Evolutionary conservation across 2,888 invertebrate genomes (phyloP).

Genomic region (Noctuana brunneofusca): DNA sequence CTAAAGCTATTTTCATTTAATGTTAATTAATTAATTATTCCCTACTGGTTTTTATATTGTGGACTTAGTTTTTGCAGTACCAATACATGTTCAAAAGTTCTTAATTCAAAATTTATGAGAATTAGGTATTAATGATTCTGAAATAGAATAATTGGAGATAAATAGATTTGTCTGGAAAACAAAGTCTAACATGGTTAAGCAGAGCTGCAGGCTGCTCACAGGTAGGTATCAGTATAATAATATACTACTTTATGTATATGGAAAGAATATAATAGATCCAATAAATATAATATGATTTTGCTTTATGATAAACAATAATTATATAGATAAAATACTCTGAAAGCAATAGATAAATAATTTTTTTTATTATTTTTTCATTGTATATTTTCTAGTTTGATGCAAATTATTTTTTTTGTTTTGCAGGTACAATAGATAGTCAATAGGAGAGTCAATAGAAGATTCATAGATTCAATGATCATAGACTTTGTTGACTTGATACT

Average conservation of each 20-base stretch:
- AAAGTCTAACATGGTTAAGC: background rate
- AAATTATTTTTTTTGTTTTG: conserved; percentile 4
- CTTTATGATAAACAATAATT: background rate
- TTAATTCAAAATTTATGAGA: background rate
- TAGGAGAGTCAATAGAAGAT: conserved; percentile 20
- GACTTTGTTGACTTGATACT: background rate
- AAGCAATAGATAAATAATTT: too few species aligned
- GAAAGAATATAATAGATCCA: background rate
- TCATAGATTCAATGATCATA: background rate
- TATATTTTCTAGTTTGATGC: background rate
- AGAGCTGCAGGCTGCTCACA: background rate
- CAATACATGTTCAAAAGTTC: background rate
- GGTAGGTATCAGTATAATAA: background rate
- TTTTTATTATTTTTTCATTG: background rate
- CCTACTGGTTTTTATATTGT: background rate
- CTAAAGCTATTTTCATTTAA: too few species aligned
- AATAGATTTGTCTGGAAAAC: too few species aligned
- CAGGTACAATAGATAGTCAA: too few species aligned
- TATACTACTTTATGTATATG: background rate
- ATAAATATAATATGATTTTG: background rate
- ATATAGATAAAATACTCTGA: background rate
- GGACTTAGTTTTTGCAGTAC: conserved; percentile 2
- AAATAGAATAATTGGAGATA: background rate
- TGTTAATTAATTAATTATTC: too few species aligned
- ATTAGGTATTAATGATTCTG: background rate